A percentile compares a stretch with the other conserved stretches of the same genome.
phyloP scores from a whole-genome alignment of 1,140 invertebrate genomes.

The Ladona fulva region DNA sequence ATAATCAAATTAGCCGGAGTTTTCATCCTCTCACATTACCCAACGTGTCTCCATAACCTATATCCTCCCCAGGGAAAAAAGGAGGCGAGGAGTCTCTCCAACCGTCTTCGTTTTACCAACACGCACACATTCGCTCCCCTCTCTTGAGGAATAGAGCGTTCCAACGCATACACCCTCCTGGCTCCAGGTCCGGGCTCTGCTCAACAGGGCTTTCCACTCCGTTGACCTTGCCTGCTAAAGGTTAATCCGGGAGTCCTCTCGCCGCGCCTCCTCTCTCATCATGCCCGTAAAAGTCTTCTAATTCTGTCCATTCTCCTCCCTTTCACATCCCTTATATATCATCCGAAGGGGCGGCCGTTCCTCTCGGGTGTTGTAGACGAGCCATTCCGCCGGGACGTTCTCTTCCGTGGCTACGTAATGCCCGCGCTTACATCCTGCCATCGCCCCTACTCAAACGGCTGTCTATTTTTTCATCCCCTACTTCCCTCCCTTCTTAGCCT shows the following conservation, averaged over 20 bases:
- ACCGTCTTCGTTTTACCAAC: too few relatives aligned
- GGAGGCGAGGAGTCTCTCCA: not conserved
- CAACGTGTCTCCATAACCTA: not conserved
- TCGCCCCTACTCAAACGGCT: not conserved
- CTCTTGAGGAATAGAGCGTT: too few relatives aligned
- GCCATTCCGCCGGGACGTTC: not conserved
- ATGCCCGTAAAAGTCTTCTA: not conserved
- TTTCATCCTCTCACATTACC: not conserved
- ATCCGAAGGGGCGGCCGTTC: not conserved
- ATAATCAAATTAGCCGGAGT: conserved; percentile 1
- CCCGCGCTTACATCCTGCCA: not conserved
- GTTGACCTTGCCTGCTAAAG: not conserved
- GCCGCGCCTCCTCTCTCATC: not conserved
- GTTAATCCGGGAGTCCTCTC: not conserved
- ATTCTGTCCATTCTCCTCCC: not conserved
- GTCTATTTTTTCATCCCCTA: not conserved
- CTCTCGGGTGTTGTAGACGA: too few relatives aligned
- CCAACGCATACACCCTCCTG: not conserved
- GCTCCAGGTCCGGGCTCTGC: not conserved
- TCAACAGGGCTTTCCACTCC: conserved; percentile 6
- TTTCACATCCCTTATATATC: not conserved
- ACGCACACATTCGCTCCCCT: too few relatives aligned
- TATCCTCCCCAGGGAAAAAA: not conserved
- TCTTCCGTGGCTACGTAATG: not conserved
- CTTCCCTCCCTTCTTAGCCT: not conserved